Conservation (phyloP, 1,140 invertebrate genomes). For the Pseudobourletiella spinata region DNA sequence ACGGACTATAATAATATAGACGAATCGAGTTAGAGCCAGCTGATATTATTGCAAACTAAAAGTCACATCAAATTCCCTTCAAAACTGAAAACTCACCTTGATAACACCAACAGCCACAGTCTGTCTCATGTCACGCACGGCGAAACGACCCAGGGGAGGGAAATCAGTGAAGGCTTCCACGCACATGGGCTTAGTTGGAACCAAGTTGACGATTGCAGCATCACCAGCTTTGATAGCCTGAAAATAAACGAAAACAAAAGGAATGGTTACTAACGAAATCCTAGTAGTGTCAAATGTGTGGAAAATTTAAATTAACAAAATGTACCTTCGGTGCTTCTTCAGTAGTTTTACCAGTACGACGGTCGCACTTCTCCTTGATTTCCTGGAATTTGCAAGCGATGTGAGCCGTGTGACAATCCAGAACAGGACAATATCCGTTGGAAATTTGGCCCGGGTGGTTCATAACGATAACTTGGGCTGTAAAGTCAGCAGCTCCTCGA, state of each 20-base stretch:
- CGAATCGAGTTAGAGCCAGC: no score
- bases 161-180: constrained; percentile 97
- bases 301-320: no score
- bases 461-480: constrained; percentile 92
- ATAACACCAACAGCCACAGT: constrained; percentile 98
- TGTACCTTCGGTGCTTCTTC: constrained; percentile 65
- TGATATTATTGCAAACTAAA: no score
- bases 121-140: constrained; percentile 98
- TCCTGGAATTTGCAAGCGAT: constrained; percentile 98
- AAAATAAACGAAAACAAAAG: no score
- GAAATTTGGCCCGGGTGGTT: constrained; percentile 97
- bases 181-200: constrained; percentile 92
- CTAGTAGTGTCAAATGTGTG: no score
- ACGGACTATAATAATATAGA: constrained; percentile 51
- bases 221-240: constrained; percentile 88
- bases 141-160: constrained; percentile 94
- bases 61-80: no score
- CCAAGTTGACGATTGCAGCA: constrained; percentile 84
- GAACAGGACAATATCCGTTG: constrained; percentile 92
- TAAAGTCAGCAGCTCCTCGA: constrained; percentile 82
- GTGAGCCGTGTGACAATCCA: constrained; percentile 98
- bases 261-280: no score
- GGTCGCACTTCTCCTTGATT: constrained; percentile 96
- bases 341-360: constrained; percentile 87
- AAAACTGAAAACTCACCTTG: constrained; percentile 54